phyloP scores from a whole-genome alignment of 2,113 vertebrate species.

The Gopherus evgoodei region DNA sequence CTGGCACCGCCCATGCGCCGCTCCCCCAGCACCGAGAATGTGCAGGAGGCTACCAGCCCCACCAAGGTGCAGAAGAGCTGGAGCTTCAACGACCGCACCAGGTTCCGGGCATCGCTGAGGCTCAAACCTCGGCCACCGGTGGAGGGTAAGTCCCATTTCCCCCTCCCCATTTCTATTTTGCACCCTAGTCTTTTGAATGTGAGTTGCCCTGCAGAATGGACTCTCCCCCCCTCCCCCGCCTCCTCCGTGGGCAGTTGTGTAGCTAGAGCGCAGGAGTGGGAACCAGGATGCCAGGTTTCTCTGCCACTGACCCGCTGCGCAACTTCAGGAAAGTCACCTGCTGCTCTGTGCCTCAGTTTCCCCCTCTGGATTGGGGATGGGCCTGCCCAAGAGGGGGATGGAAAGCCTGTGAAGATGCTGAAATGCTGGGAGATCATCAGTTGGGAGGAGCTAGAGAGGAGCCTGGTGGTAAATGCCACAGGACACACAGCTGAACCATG shows the following conservation, averaged over 20 bases:
- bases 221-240: background rate
- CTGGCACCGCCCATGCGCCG: conserved; percentile 82
- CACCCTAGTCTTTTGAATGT: background rate
- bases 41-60: conserved; percentile 86
- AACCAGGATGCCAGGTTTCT: background rate
- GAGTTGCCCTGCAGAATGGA: background rate
- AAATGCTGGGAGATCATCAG: background rate
- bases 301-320: background rate
- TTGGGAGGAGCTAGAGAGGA: background rate
- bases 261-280: background rate
- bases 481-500: background rate
- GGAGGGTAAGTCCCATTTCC: conserved; percentile 80
- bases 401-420: background rate
- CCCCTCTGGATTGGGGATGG: background rate
- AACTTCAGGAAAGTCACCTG: background rate
- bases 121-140: conserved; percentile 86
- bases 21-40: conserved; percentile 89
- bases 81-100: conserved; percentile 97
- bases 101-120: conserved; percentile 93
- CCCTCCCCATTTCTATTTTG: background rate
- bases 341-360: background rate
- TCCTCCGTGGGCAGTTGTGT: too few relatives aligned
- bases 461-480: too few relatives aligned
- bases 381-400: background rate
- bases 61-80: conserved; percentile 98